Evolutionary conservation across 2,797 vertebrate species (phyloP).

Genomic region (Salarias fasciatus): DNA sequence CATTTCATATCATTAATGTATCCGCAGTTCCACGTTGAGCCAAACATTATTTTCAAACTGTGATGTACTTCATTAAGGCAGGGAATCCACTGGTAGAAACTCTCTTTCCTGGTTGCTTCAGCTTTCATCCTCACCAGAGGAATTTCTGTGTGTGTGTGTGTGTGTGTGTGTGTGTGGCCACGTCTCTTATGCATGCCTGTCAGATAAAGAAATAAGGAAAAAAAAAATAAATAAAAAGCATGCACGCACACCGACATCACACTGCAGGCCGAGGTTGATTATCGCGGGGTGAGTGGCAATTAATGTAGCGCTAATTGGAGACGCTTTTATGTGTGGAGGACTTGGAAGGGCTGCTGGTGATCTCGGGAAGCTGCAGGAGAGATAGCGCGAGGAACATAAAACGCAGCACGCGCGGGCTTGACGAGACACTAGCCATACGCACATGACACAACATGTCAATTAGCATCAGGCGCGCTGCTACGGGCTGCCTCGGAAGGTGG

Average conservation of each 20-base stretch:
- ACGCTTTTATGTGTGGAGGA: slow-evolving; percentile 68
- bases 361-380: slow-evolving; percentile 55
- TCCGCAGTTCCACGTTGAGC: slow-evolving; percentile 25
- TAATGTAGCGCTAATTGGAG: slow-evolving; percentile 77
- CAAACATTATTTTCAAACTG: slow-evolving; percentile 63
- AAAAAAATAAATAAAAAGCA: background rate
- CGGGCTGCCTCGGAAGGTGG: slow-evolving; percentile 25
- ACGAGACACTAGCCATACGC: slow-evolving; percentile 60
- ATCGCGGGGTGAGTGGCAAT: slow-evolving; percentile 73
- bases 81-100: slow-evolving; percentile 52
- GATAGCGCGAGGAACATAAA: slow-evolving; percentile 53
- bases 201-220: slow-evolving; percentile 37
- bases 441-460: slow-evolving; percentile 71
- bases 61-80: slow-evolving; percentile 66
- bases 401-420: slow-evolving; percentile 36
- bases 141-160: slow-evolving; percentile 20
- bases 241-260: slow-evolving; percentile 1
- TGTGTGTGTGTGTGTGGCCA: slow-evolving; percentile 9
- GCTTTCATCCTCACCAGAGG: slow-evolving; percentile 63
- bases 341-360: slow-evolving; percentile 63
- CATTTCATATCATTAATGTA: slow-evolving; percentile 67
- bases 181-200: slow-evolving; percentile 16
- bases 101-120: slow-evolving; percentile 44
- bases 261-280: slow-evolving; percentile 66
- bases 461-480: slow-evolving; percentile 43